phyloP scores from a whole-genome alignment of 2,888 invertebrate genomes.

The Xanthorhoe spadicearia region DNA sequence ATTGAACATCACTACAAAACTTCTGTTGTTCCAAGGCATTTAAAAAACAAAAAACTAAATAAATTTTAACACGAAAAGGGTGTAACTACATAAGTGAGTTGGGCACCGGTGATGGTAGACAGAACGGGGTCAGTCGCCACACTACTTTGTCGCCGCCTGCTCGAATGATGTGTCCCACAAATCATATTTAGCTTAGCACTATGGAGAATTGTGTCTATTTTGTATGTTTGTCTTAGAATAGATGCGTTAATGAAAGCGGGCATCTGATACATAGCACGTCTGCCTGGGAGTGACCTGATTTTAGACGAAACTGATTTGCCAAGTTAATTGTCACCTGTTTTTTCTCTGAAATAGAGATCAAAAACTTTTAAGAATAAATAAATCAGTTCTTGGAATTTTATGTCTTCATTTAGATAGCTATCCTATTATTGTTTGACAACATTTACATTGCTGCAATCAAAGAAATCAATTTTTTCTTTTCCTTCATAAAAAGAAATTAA shows the following conservation, averaged over 20 bases:
- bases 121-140: slow-evolving; percentile 70
- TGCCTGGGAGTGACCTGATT: slow-evolving; percentile 61
- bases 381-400: slow-evolving; percentile 31
- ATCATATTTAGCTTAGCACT: slow-evolving; percentile 76
- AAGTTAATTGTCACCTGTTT: slow-evolving; percentile 46
- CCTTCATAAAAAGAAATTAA: slow-evolving; percentile 34
- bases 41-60: slow-evolving; percentile 10
- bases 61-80: slow-evolving; percentile 45
- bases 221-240: slow-evolving; percentile 72
- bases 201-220: slow-evolving; percentile 68
- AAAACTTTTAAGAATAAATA: slow-evolving; percentile 34
- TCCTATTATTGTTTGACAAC: slow-evolving; percentile 24
- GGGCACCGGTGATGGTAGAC: slow-evolving; percentile 51
- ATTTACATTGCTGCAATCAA: slow-evolving; percentile 25
- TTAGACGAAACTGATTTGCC: slow-evolving; percentile 43
- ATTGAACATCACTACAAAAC: not conserved
- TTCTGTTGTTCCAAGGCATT: not conserved
- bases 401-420: slow-evolving; percentile 16
- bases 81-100: slow-evolving; percentile 47
- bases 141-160: slow-evolving; percentile 62
- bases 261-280: slow-evolving; percentile 59
- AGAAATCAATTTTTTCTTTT: slow-evolving; percentile 24
- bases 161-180: slow-evolving; percentile 72
- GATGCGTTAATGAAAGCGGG: slow-evolving; percentile 66
- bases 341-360: slow-evolving; percentile 39